Base-by-base conservation (phyloP, 2,888 invertebrate genomes). In the Sepioteuthis lessoniana region DNA sequence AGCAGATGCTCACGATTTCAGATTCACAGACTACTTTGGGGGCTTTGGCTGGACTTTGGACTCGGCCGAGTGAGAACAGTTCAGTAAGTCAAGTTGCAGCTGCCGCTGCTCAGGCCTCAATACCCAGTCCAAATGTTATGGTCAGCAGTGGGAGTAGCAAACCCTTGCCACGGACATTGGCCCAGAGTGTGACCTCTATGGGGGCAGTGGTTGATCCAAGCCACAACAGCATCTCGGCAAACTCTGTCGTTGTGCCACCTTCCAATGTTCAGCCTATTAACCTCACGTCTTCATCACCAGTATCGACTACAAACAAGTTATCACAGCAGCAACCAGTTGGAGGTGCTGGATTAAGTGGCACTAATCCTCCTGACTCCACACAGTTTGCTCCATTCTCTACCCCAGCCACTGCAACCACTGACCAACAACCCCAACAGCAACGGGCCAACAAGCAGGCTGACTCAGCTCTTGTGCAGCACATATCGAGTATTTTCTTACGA, bases 401-500 rank as follows among this genome's bases (percentile, higher is more conserved):
- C 37, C 55, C 93, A 50, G 55, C 55, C 38, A 92, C 91, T 55
- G 28, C 94, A 93, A 46, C 37, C 93, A 55, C 55, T 60, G 47
- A 93, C 93, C 31, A 90, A 91, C 46, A 90, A 93, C 92, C 91
- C 42, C 94, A 92, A 90, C 91, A 55, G 60, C 94, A 50, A 55
- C 94, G 37, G 35, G n/a, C 28, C 31, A 38, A 21, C 35, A 94
- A 55, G 35, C 55, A 46, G 21, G 35, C 93, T 21, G 93, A 93
- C 50, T 94, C 95, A 60, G 93, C 93, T 37, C 94, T 95, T 37
- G 94, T 95, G 37, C 94, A 95, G 19, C 95, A 94, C 93, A 96
- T 96, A 35, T 95, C 95, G 94, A 96, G 96, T 35, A 96, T 96
- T 19, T 95, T 96, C 95, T 95, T 96, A 31, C 95, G 96, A 92